phyloP scores from a whole-genome alignment of 2,113 vertebrate species.

The Neolamprologus sp. region DNA sequence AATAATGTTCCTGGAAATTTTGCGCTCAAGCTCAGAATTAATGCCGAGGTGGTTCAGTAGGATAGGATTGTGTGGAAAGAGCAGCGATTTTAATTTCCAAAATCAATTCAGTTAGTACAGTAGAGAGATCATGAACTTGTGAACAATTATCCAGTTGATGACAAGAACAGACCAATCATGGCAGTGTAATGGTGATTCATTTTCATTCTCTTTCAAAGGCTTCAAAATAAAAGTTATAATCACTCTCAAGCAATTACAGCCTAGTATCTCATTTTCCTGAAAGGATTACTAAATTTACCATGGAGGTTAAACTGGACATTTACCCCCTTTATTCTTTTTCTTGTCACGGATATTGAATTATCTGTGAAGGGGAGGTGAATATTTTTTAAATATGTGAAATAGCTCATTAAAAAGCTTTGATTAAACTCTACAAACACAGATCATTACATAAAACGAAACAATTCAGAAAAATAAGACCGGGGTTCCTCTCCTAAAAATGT shows the following conservation, averaged over 20 bases:
- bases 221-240: constrained; percentile 60
- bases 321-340: constrained; percentile 22
- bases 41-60: not conserved
- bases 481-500: not conserved
- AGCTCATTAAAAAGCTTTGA: not conserved
- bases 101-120: constrained; percentile 19
- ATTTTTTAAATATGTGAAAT: not conserved
- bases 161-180: constrained; percentile 48
- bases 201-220: constrained; percentile 40
- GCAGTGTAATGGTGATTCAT: constrained; percentile 36
- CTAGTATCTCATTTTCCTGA: constrained; percentile 18
- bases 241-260: constrained; percentile 52
- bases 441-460: not conserved
- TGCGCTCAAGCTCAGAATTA: not conserved
- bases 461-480: not conserved
- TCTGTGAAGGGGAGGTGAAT: not conserved
- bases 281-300: constrained; percentile 35
- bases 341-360: constrained; percentile 37
- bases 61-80: not conserved
- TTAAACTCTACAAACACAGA: not conserved
- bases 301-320: constrained; percentile 55
- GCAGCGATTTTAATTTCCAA: constrained; percentile 13
- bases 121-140: constrained; percentile 35
- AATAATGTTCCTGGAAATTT: not conserved
- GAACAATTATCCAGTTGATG: constrained; percentile 46